Conservation (phyloP, 2,113 vertebrate species). For the Mobula birostris region DNA sequence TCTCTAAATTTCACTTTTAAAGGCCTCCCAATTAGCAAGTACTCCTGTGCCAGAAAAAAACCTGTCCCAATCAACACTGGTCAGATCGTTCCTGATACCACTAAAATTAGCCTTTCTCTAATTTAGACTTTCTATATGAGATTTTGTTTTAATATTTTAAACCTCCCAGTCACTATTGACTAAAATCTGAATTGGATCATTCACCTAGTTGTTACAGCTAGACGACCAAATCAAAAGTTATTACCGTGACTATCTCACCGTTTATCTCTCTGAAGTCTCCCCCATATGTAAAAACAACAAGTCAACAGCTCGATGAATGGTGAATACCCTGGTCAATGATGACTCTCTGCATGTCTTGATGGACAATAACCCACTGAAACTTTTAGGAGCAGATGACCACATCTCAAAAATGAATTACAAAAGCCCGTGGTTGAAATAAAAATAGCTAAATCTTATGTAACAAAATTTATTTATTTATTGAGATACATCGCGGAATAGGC, state of each 20-base stretch:
- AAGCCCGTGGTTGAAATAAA: background rate
- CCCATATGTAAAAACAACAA: background rate
- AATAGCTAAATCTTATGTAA: conserved; percentile 44
- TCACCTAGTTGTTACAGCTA: background rate
- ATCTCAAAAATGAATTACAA: conserved; percentile 46
- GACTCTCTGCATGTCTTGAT: background rate
- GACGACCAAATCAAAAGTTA: background rate
- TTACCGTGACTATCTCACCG: background rate
- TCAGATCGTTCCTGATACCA: too few relatives aligned
- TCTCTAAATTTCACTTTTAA: too few relatives aligned
- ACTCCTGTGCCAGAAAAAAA: too few relatives aligned
- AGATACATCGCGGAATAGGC: too few relatives aligned
- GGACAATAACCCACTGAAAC: too few relatives aligned
- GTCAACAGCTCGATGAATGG: background rate
- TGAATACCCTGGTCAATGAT: too few relatives aligned
- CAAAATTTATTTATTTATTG: too few relatives aligned
- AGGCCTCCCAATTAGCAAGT: too few relatives aligned
- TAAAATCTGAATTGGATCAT: background rate
- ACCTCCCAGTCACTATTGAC: background rate
- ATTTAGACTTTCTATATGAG: too few relatives aligned
- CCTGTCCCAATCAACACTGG: too few relatives aligned
- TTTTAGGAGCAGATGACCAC: conserved; percentile 30
- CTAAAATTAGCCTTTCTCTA: too few relatives aligned
- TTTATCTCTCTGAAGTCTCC: background rate
- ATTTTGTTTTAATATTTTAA: too few relatives aligned